Evolutionary conservation across 64 coral and sea anemone genomes (phyloP), one percentile per base, ranked within the genome.

Genomic region (Pachyseris speciosa): DNA sequence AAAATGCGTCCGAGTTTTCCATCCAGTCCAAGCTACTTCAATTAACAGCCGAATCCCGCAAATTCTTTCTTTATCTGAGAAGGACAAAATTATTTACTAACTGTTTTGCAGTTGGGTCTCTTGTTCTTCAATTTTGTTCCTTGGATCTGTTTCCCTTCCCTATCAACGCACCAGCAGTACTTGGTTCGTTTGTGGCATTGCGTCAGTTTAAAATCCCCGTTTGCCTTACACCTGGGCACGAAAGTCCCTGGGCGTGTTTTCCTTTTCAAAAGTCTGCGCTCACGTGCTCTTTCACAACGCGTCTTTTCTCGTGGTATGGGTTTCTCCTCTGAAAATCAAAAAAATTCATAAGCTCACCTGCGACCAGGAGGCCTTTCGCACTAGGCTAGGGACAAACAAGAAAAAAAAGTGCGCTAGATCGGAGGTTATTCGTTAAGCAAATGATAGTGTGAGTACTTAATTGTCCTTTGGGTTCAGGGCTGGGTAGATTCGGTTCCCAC

Each of bases 141-240:
- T 28, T 38, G 38, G 8, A 94, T 90, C 36, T 81, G 33, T 37
- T 68, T 89, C 16, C 93, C 93, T 43, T 64, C 64, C 1, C 25
- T 38, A 31, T 89, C 70, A 1, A 94, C 93, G 38, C 93, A 94
- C 93, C 93, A 94, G 58, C 93, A 94, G 30, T 16, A 22, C 49
- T 67, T 78, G 3, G 57, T 90, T 32, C 64, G 66, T 22, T 84
- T 89, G 27, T 69, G 40, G 16, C 93, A 94, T 51, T 94, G 93
- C 2, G 27, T 41, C 7, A 31, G 0, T 53, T 68, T 83, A 22
- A 94, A 94, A 0, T 89, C 52, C 1, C 93, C 93, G 48, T 94
- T 84, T 40, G 34, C 11, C 47, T 83, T 94, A 45, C 93, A 94
- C 17, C 17, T 61, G 10, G 93, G 93, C 0, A 94, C 80, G 13